Evolutionary conservation across 2,113 vertebrate genomes (phyloP).

Genomic region (Cryptoleucopteryx plumbea): DNA sequence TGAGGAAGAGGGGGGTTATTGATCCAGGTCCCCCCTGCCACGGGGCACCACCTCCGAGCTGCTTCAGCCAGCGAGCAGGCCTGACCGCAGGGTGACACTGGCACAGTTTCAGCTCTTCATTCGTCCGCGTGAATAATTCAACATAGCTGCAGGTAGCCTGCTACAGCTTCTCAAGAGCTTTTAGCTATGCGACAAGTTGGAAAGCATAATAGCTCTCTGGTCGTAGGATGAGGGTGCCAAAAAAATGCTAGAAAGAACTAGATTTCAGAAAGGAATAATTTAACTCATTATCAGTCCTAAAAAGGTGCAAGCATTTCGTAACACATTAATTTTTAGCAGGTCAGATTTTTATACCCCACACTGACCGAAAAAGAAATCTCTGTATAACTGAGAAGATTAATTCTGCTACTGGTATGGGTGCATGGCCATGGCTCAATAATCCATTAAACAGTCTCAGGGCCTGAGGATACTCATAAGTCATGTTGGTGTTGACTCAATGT

Average conservation of each 20-base stretch:
- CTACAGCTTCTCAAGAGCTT: not conserved
- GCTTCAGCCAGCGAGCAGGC: not conserved
- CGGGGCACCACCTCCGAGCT: not conserved
- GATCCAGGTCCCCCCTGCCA: too few relatives aligned
- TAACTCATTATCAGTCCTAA: not conserved
- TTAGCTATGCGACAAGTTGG: not conserved
- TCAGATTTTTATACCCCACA: not conserved
- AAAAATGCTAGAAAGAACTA: not conserved
- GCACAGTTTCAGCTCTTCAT: not conserved
- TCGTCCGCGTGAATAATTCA: not conserved
- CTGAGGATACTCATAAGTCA: too few relatives aligned
- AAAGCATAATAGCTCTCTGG: not conserved
- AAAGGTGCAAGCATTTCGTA: not conserved
- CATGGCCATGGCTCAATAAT: not conserved
- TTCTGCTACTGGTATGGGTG: not conserved
- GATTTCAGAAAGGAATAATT: too few relatives aligned
- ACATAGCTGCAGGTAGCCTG: not conserved
- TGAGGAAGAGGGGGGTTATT: not conserved
- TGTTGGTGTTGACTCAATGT: rapidly evolving
- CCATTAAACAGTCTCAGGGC: not conserved
- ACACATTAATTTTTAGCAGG: not conserved
- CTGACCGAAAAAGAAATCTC: not conserved
- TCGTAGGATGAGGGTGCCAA: not conserved
- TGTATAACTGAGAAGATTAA: not conserved
- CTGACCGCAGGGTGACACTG: rapidly evolving